Evolutionary conservation across 2,113 vertebrate species (phyloP), one percentile per base, ranked within the genome.

Genomic region (Sorex araneus): DNA sequence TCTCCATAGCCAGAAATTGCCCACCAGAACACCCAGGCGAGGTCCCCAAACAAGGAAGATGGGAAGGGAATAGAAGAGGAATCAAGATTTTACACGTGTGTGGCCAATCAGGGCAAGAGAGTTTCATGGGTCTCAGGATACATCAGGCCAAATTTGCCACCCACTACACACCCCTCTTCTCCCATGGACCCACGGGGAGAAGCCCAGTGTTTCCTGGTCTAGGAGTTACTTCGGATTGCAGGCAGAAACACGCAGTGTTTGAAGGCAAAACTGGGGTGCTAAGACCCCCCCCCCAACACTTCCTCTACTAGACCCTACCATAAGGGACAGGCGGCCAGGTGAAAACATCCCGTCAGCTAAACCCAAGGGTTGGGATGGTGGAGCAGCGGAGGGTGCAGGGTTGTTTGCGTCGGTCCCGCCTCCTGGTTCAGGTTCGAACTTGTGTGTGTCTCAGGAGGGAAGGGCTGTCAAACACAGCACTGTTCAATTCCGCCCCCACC

Each of bases 221-320:
- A 73, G 30, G 8, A 76, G 12, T 71, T 80, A 86, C 43, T 74
- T 69, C 10, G 9, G 4, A 80, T 25, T 84, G 23, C 67, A 88
- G 36, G 12, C 54, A 45, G 10, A 85, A 32, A 92, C 36, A 57
- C 3, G 28, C 11, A 54, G 1, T 36, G 34, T 87, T 40, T 40
- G 28, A 88, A 91, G 34, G 45, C 90, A 89, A 86, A 89, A 77
- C 25, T 54, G 50, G 47, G 4, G 15, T 83, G 67, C 66, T 34
- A 76, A 86, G 43, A 91, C 40, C 40, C 40, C 40, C 40, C 40
- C 63, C 54, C 27, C 64, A 16, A 70, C 21, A 57, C 73, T 91
- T 87, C 73, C 63, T 84, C 73, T 87, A 30, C 6, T 64, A 25
- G 25, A 54, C 54, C 54, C 9, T 54, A 19, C 54, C 18, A 54